phyloP scores from a whole-genome alignment of 2,888 invertebrate genomes.

The Caprella mutica region DNA sequence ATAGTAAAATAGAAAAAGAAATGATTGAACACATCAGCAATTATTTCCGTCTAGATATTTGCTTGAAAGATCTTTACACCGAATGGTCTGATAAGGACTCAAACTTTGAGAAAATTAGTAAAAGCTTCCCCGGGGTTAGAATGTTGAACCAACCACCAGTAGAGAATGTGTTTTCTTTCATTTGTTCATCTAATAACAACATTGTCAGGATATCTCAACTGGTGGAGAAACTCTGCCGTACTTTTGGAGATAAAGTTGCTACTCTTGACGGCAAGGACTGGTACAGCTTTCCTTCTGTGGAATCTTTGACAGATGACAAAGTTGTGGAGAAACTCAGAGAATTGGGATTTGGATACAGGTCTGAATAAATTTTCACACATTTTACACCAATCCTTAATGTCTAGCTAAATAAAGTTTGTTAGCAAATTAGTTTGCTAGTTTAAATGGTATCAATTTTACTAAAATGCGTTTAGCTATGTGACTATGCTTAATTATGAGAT shows the following conservation, averaged over 20 bases:
- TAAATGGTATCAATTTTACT: too few species aligned
- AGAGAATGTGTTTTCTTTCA: conserved; percentile 89
- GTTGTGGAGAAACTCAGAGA: conserved; percentile 61
- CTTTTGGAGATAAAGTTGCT: conserved; percentile 68
- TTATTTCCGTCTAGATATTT: conserved; percentile 66
- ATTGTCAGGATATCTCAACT: conserved; percentile 80
- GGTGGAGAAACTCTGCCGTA: conserved; percentile 73
- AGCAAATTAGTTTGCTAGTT: too few species aligned
- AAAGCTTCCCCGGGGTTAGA: conserved; percentile 69
- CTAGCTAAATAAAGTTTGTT: too few species aligned
- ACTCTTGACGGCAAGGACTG: conserved; percentile 52
- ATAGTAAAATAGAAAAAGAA: not conserved
- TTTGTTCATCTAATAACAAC: conserved; percentile 95
- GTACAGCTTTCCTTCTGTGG: conserved; percentile 69
- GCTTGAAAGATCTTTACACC: conserved; percentile 57
- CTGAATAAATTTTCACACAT: too few species aligned
- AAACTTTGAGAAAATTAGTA: conserved; percentile 57
- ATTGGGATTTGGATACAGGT: conserved; percentile 43
- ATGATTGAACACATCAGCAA: conserved; percentile 45
- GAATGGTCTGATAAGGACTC: conserved; percentile 63
- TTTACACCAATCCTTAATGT: too few species aligned
- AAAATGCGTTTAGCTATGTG: too few species aligned
- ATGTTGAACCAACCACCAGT: conserved; percentile 79
- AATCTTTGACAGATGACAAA: conserved; percentile 48
- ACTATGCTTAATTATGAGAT: too few species aligned